Evolutionary conservation across 2,888 invertebrate species (phyloP).

Genomic region (Watsonalla cultraria): DNA sequence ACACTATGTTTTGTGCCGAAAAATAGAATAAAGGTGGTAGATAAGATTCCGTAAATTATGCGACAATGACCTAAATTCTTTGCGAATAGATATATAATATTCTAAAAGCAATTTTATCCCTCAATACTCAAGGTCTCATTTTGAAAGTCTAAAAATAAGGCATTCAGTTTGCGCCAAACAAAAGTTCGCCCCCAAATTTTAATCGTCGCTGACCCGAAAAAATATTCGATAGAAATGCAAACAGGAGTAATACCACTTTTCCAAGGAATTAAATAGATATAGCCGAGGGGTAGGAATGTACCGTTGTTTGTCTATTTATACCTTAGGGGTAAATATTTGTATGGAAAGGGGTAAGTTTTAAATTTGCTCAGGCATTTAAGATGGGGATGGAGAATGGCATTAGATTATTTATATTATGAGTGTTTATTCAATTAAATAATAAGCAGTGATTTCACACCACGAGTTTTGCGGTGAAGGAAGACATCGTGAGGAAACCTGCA

Average conservation of each 20-base stretch:
- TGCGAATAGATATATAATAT: no score
- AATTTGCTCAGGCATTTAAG: not conserved
- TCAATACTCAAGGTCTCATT: not conserved
- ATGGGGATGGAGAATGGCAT: not conserved
- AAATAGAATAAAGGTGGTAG: no score
- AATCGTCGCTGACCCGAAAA: slow-evolving; percentile 13
- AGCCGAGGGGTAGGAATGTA: slow-evolving; percentile 3
- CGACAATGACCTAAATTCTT: no score
- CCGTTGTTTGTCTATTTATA: not conserved
- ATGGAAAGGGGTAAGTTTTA: not conserved
- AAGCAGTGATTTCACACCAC: no score
- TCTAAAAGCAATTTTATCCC: not conserved
- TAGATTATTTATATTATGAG: not conserved
- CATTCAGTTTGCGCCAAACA: not conserved
- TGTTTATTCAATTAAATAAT: no score
- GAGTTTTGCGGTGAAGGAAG: no score
- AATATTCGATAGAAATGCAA: slow-evolving; percentile 11
- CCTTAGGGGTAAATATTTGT: not conserved
- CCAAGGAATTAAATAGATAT: slow-evolving; percentile 2
- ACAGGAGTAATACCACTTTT: slow-evolving; percentile 2
- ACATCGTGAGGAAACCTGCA: no score
- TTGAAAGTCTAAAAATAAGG: not conserved
- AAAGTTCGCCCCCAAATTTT: not conserved
- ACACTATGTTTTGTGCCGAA: no score
- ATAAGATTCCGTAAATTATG: no score